phyloP scores from a whole-genome alignment of 2,888 invertebrate genomes.

The Cephus spinipes region DNA sequence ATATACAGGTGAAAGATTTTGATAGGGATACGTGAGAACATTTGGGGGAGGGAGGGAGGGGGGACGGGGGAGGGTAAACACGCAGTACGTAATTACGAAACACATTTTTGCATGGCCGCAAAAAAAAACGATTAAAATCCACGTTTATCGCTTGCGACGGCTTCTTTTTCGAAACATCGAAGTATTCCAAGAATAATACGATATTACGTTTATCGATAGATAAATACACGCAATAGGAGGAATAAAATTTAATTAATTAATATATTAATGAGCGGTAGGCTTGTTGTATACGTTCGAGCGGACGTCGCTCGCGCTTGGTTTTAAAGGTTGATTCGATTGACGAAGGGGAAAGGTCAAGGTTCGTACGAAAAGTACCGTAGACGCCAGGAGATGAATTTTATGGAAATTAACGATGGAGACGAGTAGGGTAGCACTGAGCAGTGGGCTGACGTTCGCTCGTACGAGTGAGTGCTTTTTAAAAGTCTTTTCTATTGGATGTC shows the following conservation, averaged over 20 bases:
- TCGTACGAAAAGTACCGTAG: not conserved
- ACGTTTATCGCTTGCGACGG: conserved; percentile 48
- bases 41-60: no score
- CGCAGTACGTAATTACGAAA: not conserved
- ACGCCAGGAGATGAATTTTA: not conserved
- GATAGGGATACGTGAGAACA: not conserved
- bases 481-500: not conserved
- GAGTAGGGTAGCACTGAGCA: not conserved
- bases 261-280: not conserved
- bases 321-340: not conserved
- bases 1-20: conserved; percentile 8
- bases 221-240: not conserved
- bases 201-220: not conserved
- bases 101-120: not conserved
- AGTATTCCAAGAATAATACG: conserved; percentile 28
- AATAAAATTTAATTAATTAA: not conserved
- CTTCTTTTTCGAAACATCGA: conserved; percentile 62
- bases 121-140: not conserved
- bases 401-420: not conserved
- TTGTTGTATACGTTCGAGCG: not conserved
- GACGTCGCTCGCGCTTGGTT: not conserved
- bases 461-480: not conserved
- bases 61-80: not conserved
- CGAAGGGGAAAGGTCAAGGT: not conserved
- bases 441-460: not conserved